Base-by-base conservation (phyloP, 2,113 vertebrate species). In the Penelope pileata region DNA sequence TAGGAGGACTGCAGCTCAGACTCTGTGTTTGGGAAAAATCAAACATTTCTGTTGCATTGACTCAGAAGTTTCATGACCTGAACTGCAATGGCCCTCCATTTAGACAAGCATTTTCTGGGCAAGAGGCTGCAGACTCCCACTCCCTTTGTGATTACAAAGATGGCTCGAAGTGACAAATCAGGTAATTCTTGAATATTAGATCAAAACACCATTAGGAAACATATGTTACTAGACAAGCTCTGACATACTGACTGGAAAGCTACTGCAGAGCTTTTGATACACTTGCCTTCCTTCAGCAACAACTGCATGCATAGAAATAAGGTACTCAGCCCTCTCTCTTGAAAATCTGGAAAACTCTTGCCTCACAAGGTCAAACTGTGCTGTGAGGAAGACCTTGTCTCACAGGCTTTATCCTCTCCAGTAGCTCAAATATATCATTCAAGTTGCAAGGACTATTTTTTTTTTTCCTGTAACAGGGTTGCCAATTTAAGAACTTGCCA, bases 401-500 rank as follows among this genome's bases (percentile, higher is more conserved):
- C 38, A 8, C 56, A 21, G 74, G 27, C n/a, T 48, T 30, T 21
- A 2, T 7, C 15, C 56, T n/a, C 32, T 24, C 34, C 82, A 76
- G 40, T 16, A 56, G 68, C 54, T 70, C 59, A 10, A 6, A 10
- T 1, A 8, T 0, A n/a, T 4, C 3, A 9, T 10, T 6, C n/a
- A 4, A 54, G 26, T 23, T 22, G 36, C 36, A n/a, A 47, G n/a
- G 42, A 32, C n/a, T 27, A 4, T 30, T 51, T 59, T 16, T 1
- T n/a, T 38, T 1, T 3, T 1, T 26, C 26, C 66, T 27, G 0
- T 1, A 5, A 2, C 45, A 64, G 60, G 5, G 1, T 0, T 22
- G 30, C 13, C 54, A 23, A 43, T 0, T 6, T 26, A 10, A 50
- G 17, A 30, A 7, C 42, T 7, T 13, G 36, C 29, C 23, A 19